Evolutionary conservation across 2,797 vertebrate species (phyloP).

Genomic region (Cercopithecus neglectus): DNA sequence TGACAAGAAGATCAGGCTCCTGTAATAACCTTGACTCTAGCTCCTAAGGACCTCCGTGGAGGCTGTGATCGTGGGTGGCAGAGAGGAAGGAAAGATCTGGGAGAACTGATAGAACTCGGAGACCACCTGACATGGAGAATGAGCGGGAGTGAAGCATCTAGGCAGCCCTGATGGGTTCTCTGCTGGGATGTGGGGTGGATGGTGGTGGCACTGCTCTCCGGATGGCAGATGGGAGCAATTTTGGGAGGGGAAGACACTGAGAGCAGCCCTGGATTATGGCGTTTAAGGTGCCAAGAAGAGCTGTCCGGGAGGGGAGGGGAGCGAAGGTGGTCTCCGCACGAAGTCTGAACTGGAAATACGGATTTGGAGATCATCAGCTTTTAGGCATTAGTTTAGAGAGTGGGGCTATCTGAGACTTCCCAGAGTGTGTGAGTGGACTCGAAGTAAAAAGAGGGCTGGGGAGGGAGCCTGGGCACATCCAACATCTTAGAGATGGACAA

Average conservation of each 20-base stretch:
- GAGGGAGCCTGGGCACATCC: neutral
- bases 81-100: neutral
- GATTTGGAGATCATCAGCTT: neutral
- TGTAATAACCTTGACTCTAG: neutral
- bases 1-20: neutral
- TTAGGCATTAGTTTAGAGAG: neutral
- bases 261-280: neutral
- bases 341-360: neutral
- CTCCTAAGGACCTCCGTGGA: neutral
- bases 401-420: neutral
- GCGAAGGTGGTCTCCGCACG: neutral
- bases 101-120: neutral
- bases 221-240: neutral
- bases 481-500: neutral
- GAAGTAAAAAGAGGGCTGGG: neutral
- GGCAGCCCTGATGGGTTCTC: neutral
- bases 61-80: neutral
- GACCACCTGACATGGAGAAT: neutral
- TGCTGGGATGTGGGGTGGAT: neutral
- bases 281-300: neutral
- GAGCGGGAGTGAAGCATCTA: neutral
- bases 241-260: neutral
- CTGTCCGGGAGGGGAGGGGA: neutral
- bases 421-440: neutral
- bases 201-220: neutral